Conservation (phyloP, 2,888 invertebrate species). For the Coenonympha arcania region DNA sequence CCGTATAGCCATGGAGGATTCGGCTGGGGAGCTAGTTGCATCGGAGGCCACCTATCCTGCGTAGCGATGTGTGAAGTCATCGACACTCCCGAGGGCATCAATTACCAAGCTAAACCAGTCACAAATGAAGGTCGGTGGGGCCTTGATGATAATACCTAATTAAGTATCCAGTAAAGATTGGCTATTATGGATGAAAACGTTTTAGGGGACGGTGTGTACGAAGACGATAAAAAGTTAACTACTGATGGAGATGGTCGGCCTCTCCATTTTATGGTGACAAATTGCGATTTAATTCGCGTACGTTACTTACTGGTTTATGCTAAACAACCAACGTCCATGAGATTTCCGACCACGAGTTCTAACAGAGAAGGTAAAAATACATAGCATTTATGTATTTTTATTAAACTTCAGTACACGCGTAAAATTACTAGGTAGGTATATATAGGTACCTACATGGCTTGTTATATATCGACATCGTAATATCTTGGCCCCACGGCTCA, state of each 20-base stretch:
- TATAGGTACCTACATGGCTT: no score
- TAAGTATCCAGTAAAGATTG: not conserved
- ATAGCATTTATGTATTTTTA: not conserved
- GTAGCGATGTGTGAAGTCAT: conserved; percentile 87
- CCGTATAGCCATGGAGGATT: conserved; percentile 82
- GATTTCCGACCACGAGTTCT: conserved; percentile 47
- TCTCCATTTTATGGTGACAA: conserved; percentile 82
- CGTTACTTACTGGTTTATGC: conserved; percentile 84
- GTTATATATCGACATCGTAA: no score
- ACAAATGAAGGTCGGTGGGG: conserved; percentile 48
- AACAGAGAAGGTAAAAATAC: conserved; percentile 59
- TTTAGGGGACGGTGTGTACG: conserved; percentile 48
- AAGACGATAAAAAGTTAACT: conserved; percentile 44
- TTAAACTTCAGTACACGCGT: not conserved
- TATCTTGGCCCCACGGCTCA: no score
- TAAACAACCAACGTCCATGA: conserved; percentile 59
- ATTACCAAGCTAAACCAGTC: conserved; percentile 62
- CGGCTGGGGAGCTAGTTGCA: conserved; percentile 82
- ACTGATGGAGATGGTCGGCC: conserved; percentile 67
- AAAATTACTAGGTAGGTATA: not conserved
- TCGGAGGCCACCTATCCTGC: conserved; percentile 84
- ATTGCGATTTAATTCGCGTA: conserved; percentile 82
- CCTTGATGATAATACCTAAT: not conserved
- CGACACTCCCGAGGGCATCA: conserved; percentile 78
- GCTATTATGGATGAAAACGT: not conserved